Base-by-base conservation (phyloP, 2,888 invertebrate genomes). In the Molorchus minor region DNA sequence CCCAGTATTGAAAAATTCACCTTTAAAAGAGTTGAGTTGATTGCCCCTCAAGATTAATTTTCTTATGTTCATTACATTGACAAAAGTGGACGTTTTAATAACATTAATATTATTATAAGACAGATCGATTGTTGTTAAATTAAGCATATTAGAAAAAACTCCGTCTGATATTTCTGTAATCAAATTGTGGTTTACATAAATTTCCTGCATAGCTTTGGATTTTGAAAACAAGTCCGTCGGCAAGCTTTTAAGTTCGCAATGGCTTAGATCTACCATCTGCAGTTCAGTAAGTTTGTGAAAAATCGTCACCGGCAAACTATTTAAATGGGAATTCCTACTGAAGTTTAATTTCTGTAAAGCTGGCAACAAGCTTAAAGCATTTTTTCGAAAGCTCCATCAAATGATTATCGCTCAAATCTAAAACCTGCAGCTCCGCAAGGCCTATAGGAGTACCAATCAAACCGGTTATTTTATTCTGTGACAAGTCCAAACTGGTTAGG, bases 1-100 rank as follows among this genome's bases (percentile, higher is more conserved):
- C 36, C 92, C 92, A 0, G 92, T 92, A 68, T 92, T 91, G 76
- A 94, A 93, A 76, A 90, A 88, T 80, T 93, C 93, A 1, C 93
- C 93, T 80, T 90, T 89, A 79, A 94, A 93, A 0, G 90, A 89
- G 30, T 85, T 89, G 65, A 94, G 77, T 73, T 89, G 88, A 79
- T 96, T 95, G 1, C 90, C 90, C 70, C 85, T 87, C 3, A 95
- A 77, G 64, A 87, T 87, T 51, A 95, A 80, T 52, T 86, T 84
- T 75, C 87, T 87, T 35, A 96, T 84, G 58, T 88, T 88, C 83
- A 89, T 88, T 1, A 93, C 85, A 68, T 91, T 90, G 0, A 90
- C 87, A 77, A 94, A 94, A 0, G 92, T 88, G 0, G 88, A 87
- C 15, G 88, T 88, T 54, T 89, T 85, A 47, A 94, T 89, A 51